Evolutionary conservation across 1,140 invertebrate genomes (phyloP), one percentile per base, ranked within the genome.

Genomic region (Protaetia brevitarsis): DNA sequence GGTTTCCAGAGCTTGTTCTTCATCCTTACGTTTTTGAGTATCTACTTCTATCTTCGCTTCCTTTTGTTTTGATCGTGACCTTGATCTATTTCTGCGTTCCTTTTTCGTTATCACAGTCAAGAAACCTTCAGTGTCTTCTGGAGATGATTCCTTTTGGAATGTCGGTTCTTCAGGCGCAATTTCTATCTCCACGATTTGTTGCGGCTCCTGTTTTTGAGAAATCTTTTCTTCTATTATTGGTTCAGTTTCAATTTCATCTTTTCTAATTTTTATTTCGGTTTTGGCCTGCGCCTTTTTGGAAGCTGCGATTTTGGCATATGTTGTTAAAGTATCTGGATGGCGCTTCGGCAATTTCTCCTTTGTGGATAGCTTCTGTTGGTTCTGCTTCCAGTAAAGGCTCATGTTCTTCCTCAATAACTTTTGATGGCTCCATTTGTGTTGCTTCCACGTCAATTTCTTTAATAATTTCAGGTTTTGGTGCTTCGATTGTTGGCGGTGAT

Each of bases 71-170:
- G 71, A 75, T 45, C 73, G 65, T n/a, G 71, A 71, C 37, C 72
- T 64, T 37, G 72, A 72, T 60, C 74, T 70, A 19, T 65, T 59
- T 56, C 71, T 30, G 3, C 70, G 65, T 56, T 72, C 70, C 64
- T 66, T 72, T 66, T 66, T 70, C 27, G 56, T 66, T 29, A 59
- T 2, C 3, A 72, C 59, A n/a, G 68, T 60, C 30, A 75, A 70
- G 59, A 76, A 77, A 30, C 74, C 75, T 67, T 78, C 71, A 3
- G 63, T 28, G 51, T 71, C 70, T 3, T 68, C 59, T 36, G 30
- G 34, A 30, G 58, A 21, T 74, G 58, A 31, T 70, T 65, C 63
- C 57, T 36, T 21, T 68, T 29, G 57, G 8, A 57, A 36, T 11
- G 31, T 19, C 3, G 57, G 60, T 70, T 69, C 67, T n/a, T 64